Base-by-base conservation (phyloP, 2,113 vertebrate species). In the Engraulis encrasicolus region DNA sequence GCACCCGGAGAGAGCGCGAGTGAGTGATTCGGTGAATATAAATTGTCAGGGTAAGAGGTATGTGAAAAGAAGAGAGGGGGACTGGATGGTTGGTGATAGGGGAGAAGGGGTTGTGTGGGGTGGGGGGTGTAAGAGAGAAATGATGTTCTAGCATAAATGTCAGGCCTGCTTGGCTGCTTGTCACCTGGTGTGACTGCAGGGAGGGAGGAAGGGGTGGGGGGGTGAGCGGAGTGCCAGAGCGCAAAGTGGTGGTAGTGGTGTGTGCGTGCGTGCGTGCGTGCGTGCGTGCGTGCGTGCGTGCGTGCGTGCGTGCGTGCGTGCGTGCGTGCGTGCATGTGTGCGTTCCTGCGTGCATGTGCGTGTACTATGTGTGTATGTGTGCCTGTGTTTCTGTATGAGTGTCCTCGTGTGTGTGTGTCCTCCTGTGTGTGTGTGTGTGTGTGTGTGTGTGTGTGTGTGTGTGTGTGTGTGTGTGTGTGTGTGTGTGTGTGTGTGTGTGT, bases 111-210 rank as follows among this genome's bases (percentile, higher is more conserved):
- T n/a, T n/a, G n/a, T n/a, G n/a, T n/a, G n/a, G n/a, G n/a, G n/a
- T n/a, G n/a, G n/a, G 58, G 27, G 58, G 12, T 4, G 14, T 12
- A 66, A 66, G 58, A 66, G 58, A 61, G 58, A 66, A 66, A 23
- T 66, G 58, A 66, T 66, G 58, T 66, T 66, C 58, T 31, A 66
- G 58, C 58, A 66, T 66, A 66, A 61, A 54, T 50, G 84, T 61
- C 50, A 20, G 74, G 49, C 80, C 74, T 19, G 50, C 84, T 58
- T 50, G 66, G 78, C 66, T 52, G 80, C 31, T 58, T 58, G 34
- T 31, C 58, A n/a, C 58, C 58, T 66, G 58, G 58, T 66, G 58
- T 66, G 58, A 66, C 58, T 66, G 58, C 58, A 66, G 12, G 23
- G n/a, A n/a, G 58, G 23, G 58, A 66, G 23, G 58, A 66, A 11